Evolutionary conservation across 2,797 vertebrate species (phyloP), one percentile per base, ranked within the genome.

Genomic region (Euthynnus affinis): DNA sequence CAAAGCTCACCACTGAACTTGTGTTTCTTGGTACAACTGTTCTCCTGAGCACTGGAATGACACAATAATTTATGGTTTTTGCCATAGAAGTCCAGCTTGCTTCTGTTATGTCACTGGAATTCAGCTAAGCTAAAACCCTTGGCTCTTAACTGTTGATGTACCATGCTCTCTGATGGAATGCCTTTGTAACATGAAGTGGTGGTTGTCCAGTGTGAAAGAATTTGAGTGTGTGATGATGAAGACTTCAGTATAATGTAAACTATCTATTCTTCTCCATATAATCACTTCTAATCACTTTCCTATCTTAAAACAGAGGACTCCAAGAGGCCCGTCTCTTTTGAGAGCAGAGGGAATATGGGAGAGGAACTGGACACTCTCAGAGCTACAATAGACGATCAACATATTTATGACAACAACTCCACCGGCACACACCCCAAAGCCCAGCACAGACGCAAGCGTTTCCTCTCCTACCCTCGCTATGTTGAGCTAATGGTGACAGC

Each of bases 401-500:
- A 73, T 29, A 5, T 53, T 57, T 13, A 90, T 75, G 85, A 22
- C 82, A 27, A 88, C 92, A 58, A 0, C 80, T 81, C 87, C 78
- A 76, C 80, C 83, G 32, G 79, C 79, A 67, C 87, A 17, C 87
- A 22, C 18, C n/a, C 32, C 4, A 40, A 46, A 59, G 29, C 92
- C 63, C 78, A 93, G 75, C 94, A 90, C 93, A 91, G 97, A 75
- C 96, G 79, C 83, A 99, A 97, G 85, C 96, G 98, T 15, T 99
- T 99, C 88, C 95, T 99, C 84, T 99, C 98, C 15, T 98, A 99
- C 86, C 98, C 98, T 20, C 96, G 98, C 93, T 98, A 98, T 0
- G 97, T 99, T n/a, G 98, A 99, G 89, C 96, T 99, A 71, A 99
- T 99, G 98, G 97, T 99, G 85, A 98, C 97, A 6, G 97, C 97